Percentiles rank a stretch among this genome's conserved stretches.
phyloP scores from a whole-genome alignment of 2,113 vertebrate species.

The Platysteira castanea region DNA sequence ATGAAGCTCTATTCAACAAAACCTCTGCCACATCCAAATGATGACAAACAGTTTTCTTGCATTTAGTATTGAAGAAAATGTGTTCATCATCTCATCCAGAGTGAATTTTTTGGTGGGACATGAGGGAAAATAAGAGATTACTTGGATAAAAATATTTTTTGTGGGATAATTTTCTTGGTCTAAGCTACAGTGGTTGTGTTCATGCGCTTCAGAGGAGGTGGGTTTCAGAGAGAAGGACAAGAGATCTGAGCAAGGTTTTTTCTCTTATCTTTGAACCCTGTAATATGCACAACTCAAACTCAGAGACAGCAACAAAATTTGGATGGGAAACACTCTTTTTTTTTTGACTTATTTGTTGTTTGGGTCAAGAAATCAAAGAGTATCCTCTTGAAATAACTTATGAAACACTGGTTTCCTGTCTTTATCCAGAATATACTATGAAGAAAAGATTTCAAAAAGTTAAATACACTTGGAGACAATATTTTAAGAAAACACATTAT shows the following conservation, averaged over 20 bases:
- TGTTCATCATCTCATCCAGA: not conserved
- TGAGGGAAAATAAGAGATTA: not conserved
- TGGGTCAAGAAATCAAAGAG: not conserved
- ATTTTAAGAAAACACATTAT: not conserved
- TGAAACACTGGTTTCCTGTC: not conserved
- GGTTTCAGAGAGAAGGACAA: not conserved
- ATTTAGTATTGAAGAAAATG: not conserved
- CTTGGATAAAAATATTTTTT: not conserved
- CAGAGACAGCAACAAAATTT: not conserved
- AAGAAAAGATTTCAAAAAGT: not conserved
- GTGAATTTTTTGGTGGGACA: not conserved
- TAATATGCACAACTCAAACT: not conserved
- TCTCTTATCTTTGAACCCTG: not conserved
- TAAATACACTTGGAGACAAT: not conserved
- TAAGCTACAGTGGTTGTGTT: not conserved
- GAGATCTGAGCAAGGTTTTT: not conserved
- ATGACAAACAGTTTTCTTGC: not conserved
- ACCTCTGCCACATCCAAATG: not conserved
- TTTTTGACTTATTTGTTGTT: not conserved
- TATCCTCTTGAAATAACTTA: not conserved
- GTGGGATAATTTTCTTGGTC: not conserved
- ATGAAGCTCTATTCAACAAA: not conserved
- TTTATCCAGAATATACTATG: not conserved
- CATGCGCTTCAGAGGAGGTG: accelerated
- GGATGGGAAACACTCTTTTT: not conserved